Conservation (phyloP, 1,140 invertebrate species). For the Nautilus pompilius region DNA sequence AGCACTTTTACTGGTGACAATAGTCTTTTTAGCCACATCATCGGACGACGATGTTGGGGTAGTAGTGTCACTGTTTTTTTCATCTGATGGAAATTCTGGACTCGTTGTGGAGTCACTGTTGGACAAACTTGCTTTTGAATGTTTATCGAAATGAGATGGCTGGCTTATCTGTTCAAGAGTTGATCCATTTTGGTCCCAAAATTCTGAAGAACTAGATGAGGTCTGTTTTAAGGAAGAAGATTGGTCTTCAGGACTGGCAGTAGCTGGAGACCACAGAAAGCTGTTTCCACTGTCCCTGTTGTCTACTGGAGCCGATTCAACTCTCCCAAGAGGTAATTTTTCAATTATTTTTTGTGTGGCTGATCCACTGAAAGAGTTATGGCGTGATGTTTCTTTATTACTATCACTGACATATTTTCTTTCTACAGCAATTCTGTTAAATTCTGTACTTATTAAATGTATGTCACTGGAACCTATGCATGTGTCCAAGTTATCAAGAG, state of each 20-base stretch:
- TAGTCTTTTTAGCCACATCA: constrained; percentile 5
- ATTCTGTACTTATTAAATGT: neutral
- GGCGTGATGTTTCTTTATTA: neutral
- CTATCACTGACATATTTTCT: neutral
- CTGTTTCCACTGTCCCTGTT: neutral
- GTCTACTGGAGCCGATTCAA: constrained; percentile 1
- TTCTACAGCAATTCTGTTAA: neutral
- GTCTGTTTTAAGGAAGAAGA: neutral
- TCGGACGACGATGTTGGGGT: constrained; percentile 3
- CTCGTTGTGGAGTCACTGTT: neutral
- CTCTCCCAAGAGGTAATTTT: neutral
- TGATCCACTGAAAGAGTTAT: neutral
- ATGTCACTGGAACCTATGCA: constrained; percentile 2
- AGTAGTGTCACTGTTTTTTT: neutral
- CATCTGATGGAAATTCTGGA: neutral
- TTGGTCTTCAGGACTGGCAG: neutral
- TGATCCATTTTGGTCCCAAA: neutral
- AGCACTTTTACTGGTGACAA: constrained; percentile 44
- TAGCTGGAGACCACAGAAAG: neutral
- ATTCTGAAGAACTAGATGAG: neutral
- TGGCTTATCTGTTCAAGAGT: neutral
- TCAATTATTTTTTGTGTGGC: neutral
- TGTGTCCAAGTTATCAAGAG: no score
- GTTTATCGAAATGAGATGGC: neutral
- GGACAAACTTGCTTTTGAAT: neutral